phyloP scores from a whole-genome alignment of 2,797 vertebrate species.

The Zenarchopterus dispar region DNA sequence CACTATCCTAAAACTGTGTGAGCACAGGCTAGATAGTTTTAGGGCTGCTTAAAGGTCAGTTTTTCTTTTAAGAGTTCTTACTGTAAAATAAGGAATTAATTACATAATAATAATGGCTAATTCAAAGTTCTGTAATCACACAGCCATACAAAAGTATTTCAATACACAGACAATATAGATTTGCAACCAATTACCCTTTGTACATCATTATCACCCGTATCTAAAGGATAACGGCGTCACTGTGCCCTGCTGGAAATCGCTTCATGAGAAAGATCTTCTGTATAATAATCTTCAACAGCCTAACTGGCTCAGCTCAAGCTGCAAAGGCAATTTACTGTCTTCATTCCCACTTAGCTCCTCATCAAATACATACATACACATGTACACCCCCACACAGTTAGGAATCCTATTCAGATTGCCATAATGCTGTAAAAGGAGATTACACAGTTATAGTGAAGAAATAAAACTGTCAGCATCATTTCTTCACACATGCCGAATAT shows the following conservation, averaged over 20 bases:
- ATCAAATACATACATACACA: conserved; percentile 25
- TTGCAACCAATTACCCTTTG: conserved; percentile 12
- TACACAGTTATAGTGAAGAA: conserved; percentile 50
- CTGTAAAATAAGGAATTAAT: background rate
- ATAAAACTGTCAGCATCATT: conserved; percentile 67
- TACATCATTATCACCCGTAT: conserved; percentile 18
- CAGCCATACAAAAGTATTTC: background rate
- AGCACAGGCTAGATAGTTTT: no score
- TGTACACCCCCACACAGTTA: conserved; percentile 20
- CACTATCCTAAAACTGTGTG: no score
- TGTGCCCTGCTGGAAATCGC: conserved; percentile 28
- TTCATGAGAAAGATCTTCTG: conserved; percentile 47
- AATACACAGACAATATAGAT: conserved; percentile 4
- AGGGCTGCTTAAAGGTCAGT: no score
- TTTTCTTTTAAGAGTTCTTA: background rate
- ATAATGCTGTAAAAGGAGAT: conserved; percentile 64
- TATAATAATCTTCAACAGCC: conserved; percentile 56
- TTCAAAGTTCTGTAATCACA: conserved; percentile 2
- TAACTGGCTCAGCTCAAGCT: conserved; percentile 47
- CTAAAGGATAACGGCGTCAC: conserved; percentile 23
- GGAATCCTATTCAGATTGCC: conserved; percentile 56
- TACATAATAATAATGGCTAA: conserved; percentile 3
- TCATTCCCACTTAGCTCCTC: conserved; percentile 60
- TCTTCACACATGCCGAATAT: conserved; percentile 44
- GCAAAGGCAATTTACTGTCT: conserved; percentile 60